phyloP scores from a whole-genome alignment of 2,888 invertebrate species.

The Drosophila diplacantha region DNA sequence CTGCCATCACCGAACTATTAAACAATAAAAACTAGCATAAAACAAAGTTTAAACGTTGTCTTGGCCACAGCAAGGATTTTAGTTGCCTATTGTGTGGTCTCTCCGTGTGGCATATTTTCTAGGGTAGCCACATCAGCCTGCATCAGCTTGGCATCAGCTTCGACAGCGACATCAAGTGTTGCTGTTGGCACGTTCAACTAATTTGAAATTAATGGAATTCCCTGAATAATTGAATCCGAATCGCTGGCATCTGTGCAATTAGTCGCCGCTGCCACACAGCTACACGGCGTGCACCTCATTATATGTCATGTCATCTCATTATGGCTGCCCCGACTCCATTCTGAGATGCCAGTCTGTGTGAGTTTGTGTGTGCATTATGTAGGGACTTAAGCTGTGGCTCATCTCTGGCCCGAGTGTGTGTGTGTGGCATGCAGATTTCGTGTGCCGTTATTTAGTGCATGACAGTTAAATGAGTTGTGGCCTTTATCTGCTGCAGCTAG shows the following conservation, averaged over 20 bases:
- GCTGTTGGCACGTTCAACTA: conserved; percentile 68
- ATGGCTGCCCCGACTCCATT: conserved; percentile 43
- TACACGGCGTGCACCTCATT: conserved; percentile 60
- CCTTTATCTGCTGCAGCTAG: conserved; percentile 33
- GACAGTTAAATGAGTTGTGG: conserved; percentile 73
- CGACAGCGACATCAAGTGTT: conserved; percentile 54
- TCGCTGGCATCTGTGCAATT: conserved; percentile 72
- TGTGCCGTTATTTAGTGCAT: conserved; percentile 68
- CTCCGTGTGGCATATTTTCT: conserved; percentile 45
- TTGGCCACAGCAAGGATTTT: conserved; percentile 37
- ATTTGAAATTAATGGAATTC: conserved; percentile 74
- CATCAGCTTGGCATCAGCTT: conserved; percentile 1
- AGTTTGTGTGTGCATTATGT: conserved; percentile 49
- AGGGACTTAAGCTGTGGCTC: conserved; percentile 43
- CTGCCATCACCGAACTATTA: conserved; percentile 47
- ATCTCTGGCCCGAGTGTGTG: conserved; percentile 7
- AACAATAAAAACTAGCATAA: conserved; percentile 63
- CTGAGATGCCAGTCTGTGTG: conserved; percentile 4
- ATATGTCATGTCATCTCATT: conserved; percentile 72
- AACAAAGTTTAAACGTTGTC: conserved; percentile 54
- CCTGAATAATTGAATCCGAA: conserved; percentile 74
- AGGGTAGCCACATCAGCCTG: conserved; percentile 25
- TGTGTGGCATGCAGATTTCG: conserved; percentile 56
- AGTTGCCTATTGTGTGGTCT: conserved; percentile 19
- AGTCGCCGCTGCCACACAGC: conserved; percentile 59